A percentile compares a stretch with the other conserved stretches of the same genome.
Evolutionary conservation across 2,888 invertebrate species (phyloP).

Genomic region (Agrilus mali): DNA sequence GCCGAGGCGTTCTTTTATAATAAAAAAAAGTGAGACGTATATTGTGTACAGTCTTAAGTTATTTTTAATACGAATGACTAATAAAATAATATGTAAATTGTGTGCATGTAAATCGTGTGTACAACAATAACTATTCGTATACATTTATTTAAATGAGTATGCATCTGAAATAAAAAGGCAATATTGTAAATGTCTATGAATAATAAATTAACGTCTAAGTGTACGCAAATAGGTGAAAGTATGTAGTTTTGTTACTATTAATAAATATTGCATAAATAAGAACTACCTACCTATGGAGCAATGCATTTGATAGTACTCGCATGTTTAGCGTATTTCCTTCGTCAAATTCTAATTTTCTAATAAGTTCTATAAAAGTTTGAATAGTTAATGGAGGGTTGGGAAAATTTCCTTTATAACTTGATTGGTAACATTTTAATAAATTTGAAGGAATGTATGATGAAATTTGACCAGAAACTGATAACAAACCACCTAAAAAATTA

Average conservation of each 20-base stretch:
- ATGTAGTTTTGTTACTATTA: background rate
- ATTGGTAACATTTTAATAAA: slow-evolving; percentile 45
- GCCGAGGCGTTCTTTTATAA: no score
- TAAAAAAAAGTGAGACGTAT: no score
- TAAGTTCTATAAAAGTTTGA: slow-evolving; percentile 44
- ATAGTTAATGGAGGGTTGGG: slow-evolving; percentile 43
- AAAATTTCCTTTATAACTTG: slow-evolving; percentile 31
- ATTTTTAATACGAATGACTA: no score
- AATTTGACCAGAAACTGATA: slow-evolving; percentile 22
- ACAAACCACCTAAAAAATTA: no score
- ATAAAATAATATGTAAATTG: background rate
- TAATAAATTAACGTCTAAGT: no score
- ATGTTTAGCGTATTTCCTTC: slow-evolving; percentile 40
- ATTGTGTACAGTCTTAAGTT: no score
- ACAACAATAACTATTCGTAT: no score
- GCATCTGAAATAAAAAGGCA: no score
- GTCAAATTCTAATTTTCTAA: slow-evolving; percentile 46
- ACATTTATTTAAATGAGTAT: no score
- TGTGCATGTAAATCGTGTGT: no score
- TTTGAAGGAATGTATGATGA: slow-evolving; percentile 39
- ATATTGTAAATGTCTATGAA: no score
- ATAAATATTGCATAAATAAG: no score
- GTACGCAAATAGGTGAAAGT: background rate
- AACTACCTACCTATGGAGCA: slow-evolving; percentile 42
- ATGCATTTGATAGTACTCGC: slow-evolving; percentile 40